Evolutionary conservation across 2,797 vertebrate genomes (phyloP).

Genomic region (Hyperoplus immaculatus): DNA sequence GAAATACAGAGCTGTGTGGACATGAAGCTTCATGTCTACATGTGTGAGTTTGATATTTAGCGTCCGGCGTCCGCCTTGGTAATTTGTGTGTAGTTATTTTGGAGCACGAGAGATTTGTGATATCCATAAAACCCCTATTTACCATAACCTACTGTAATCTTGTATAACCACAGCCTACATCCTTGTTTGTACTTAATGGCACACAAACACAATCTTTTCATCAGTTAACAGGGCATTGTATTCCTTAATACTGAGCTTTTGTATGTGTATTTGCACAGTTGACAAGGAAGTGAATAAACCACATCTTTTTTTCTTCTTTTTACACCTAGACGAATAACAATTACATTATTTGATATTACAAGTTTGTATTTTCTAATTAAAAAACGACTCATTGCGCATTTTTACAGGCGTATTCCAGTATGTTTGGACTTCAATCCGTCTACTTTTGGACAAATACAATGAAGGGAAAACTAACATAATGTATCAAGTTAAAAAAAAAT

Average conservation of each 20-base stretch:
- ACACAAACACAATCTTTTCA: constrained; percentile 12
- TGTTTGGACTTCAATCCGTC: background rate
- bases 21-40: background rate
- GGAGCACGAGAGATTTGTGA: background rate
- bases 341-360: background rate
- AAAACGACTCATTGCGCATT: background rate
- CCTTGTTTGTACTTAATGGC: constrained; percentile 28
- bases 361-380: background rate
- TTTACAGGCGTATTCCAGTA: background rate
- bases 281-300: background rate
- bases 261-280: background rate
- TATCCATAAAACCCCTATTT: background rate
- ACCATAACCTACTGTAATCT: background rate
- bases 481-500: background rate
- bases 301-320: background rate
- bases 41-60: background rate
- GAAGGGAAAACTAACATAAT: background rate
- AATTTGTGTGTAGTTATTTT: background rate
- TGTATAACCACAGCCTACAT: constrained; percentile 23
- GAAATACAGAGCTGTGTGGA: background rate
- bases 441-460: background rate
- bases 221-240: background rate
- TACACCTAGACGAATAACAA: background rate
- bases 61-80: background rate
- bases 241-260: background rate